A percentile compares a stretch with the other conserved stretches of the same genome.
Evolutionary conservation across 2,888 invertebrate genomes (phyloP).

Genomic region (Trichopria drosophilae): DNA sequence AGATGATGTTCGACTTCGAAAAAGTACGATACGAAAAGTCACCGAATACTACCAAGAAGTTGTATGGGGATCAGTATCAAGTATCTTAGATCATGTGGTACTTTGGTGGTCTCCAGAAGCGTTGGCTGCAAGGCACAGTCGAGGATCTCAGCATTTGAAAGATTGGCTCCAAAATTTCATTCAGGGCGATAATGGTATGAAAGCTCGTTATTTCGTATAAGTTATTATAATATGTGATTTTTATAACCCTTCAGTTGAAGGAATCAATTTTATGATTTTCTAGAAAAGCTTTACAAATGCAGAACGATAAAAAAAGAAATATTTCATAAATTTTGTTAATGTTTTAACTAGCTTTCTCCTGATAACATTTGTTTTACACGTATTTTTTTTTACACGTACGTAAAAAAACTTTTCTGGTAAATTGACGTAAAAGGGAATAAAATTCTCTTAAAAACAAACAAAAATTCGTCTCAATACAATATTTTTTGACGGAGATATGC

Average conservation of each 20-base stretch:
- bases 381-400: too few species aligned
- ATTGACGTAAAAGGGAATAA: too few species aligned
- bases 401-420: too few species aligned
- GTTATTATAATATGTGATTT: too few species aligned
- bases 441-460: too few species aligned
- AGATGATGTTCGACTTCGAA: slow-evolving; percentile 66
- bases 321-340: slow-evolving; percentile 6
- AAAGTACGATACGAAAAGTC: slow-evolving; percentile 66
- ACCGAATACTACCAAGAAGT: slow-evolving; percentile 73
- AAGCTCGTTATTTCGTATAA: background rate
- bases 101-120: slow-evolving; percentile 83
- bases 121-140: slow-evolving; percentile 64
- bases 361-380: too few species aligned
- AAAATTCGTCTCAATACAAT: too few species aligned
- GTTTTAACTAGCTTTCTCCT: background rate
- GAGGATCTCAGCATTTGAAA: slow-evolving; percentile 49
- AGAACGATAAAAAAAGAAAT: slow-evolving; percentile 3
- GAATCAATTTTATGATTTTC: slow-evolving; percentile 8
- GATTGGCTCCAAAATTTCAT: slow-evolving; percentile 52
- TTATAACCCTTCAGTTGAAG: background rate
- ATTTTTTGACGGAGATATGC: too few species aligned
- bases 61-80: slow-evolving; percentile 81
- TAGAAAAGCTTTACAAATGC: slow-evolving; percentile 20
- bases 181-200: slow-evolving; percentile 43
- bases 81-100: slow-evolving; percentile 77